Evolutionary conservation across 1,140 invertebrate species (phyloP).

Genomic region (Holotrichia oblita): DNA sequence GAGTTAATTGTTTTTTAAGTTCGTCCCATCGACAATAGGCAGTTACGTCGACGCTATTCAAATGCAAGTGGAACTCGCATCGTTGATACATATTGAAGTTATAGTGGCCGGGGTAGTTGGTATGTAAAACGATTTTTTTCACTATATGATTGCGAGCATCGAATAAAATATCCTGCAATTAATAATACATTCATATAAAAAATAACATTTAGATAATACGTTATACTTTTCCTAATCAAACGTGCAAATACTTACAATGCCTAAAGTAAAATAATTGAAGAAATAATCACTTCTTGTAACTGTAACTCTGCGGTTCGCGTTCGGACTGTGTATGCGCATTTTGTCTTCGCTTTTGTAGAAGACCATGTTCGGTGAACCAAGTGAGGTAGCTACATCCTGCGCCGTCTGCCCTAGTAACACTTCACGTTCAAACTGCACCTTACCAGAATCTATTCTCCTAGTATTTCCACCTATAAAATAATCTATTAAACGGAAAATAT

Average conservation of each 20-base stretch:
- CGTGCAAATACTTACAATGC: constrained; percentile 75
- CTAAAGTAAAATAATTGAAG: constrained; percentile 97
- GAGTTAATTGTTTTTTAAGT: constrained; percentile 84
- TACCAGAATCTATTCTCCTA: constrained; percentile 54
- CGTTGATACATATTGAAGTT: constrained; percentile 99
- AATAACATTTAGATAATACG: not conserved
- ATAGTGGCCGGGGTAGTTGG: constrained; percentile 98
- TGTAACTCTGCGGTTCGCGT: constrained; percentile 80
- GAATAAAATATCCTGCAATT: constrained; percentile 92
- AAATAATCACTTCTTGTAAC: constrained; percentile 90
- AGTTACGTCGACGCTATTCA: constrained; percentile 75
- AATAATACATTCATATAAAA: constrained; percentile 33
- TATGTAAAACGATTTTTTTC: constrained; percentile 97
- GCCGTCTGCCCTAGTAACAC: constrained; percentile 84
- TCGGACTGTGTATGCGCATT: constrained; percentile 96
- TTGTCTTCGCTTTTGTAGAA: constrained; percentile 98
- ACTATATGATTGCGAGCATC: constrained; percentile 93
- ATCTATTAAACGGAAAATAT: constrained; percentile 37
- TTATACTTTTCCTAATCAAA: constrained; percentile 23
- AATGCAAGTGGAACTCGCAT: constrained; percentile 85
- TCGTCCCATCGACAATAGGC: constrained; percentile 91
- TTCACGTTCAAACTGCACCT: constrained; percentile 66
- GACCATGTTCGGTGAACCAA: constrained; percentile 77
- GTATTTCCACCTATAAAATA: constrained; percentile 52
- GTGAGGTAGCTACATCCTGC: constrained; percentile 83